A percentile compares a stretch with the other conserved stretches of the same genome.
These are phyloP conservation scores for Leptopilina myrica DNA, from an alignment of 2,888 invertebrate genomes.

Conservation along the genomic window DNA sequence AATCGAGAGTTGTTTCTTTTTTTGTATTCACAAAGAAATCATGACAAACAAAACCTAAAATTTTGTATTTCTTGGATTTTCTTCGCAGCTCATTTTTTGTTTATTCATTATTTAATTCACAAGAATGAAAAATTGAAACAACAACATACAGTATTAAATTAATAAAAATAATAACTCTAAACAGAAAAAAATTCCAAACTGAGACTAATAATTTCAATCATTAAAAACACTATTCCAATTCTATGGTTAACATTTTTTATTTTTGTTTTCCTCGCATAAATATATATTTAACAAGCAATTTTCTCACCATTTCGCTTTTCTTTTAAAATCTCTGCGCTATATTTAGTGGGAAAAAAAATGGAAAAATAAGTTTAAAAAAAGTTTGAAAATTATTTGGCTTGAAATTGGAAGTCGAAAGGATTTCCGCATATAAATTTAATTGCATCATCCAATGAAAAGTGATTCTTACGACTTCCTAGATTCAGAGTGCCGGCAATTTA, in stretches of 20 bases:
- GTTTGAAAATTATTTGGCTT: neutral
- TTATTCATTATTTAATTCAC: too few species aligned
- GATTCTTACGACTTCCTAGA: conserved; percentile 30
- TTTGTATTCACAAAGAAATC: too few species aligned
- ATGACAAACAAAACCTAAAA: too few species aligned
- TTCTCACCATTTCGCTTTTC: neutral
- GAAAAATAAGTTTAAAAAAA: neutral
- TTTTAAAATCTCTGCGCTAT: neutral
- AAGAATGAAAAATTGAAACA: too few species aligned
- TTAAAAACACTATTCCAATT: too few species aligned
- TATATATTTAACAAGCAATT: neutral
- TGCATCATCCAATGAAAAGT: conserved; percentile 23
- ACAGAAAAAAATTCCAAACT: too few species aligned
- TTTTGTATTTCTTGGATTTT: too few species aligned
- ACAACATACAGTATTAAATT: too few species aligned
- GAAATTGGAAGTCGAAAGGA: neutral
- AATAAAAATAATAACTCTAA: too few species aligned
- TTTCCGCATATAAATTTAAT: conserved; percentile 35
- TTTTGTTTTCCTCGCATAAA: neutral
- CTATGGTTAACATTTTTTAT: neutral
- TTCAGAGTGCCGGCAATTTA: conserved; percentile 4
- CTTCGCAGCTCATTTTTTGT: too few species aligned
- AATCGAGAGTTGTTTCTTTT: too few species aligned
- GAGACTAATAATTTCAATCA: too few species aligned
- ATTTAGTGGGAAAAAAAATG: neutral